Base-by-base conservation (phyloP, 1,140 invertebrate species). In the Nomia melanderi region DNA sequence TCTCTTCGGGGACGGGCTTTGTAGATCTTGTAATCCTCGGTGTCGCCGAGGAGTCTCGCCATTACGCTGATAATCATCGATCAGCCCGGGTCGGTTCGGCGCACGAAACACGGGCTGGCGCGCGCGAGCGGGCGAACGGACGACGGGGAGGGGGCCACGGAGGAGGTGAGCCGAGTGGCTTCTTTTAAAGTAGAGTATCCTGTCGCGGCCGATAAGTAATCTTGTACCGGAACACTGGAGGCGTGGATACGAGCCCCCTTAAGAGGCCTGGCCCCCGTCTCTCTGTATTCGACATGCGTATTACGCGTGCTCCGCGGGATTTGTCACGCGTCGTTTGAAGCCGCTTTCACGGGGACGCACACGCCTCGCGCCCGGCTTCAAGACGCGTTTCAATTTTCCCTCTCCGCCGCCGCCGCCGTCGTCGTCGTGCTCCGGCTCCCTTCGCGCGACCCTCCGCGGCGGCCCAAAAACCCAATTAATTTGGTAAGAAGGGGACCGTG, bases 201-300 rank as follows among this genome's bases (percentile, higher is more conserved):
- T 81, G 79, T 81, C 67, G 59, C 44, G 53, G 31, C 63, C 74
- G 79, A 81, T 81, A 81, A 78, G 75, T 78, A 81, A 81, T 81
- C 79, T 81, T 78, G 79, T 81, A 81, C 64, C 69, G 57, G 77
- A 79, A 81, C 77, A 72, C 47, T 25, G 77, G 70, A 73, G 77
- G 63, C 77, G 69, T 81, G 54, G 75, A 77, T 72, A 78, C 78
- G 62, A 77, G 75, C 60, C 60, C 78, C 65, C n/a, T 72, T 71
- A 81, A 81, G 67, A 77, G 67, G 67, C 62, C 50, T n/a, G 39
- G 60, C 54, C 70, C 73, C 33, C 33, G n/a, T 8, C 20, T 50
- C 54, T 33, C 57, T 78, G 44, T 77, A 77, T 81, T 81, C 74
- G 67, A 67, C 66, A 59, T 70, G 78, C 78, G 73, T 79, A 77